Evolutionary conservation across 2,113 vertebrate species (phyloP).

Genomic region (Ginglymostoma cirratum): DNA sequence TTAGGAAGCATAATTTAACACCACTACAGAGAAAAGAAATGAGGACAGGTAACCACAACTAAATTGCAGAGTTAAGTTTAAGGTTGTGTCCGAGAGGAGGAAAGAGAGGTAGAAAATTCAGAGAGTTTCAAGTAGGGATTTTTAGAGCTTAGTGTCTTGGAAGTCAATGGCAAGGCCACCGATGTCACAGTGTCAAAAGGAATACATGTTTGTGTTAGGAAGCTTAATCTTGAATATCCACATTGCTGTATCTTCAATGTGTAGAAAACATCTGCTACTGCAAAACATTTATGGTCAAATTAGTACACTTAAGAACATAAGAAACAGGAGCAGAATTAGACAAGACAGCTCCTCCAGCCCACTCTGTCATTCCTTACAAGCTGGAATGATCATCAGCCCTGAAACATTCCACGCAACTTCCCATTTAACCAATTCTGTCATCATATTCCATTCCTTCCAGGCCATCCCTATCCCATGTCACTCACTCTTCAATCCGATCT

Average conservation of each 20-base stretch:
- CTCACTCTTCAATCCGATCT: not conserved
- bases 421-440: not conserved
- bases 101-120: not conserved
- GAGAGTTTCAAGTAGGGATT: not conserved
- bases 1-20: not conserved
- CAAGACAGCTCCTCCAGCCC: not conserved
- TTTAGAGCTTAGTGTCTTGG: not conserved
- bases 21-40: not conserved
- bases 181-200: not conserved
- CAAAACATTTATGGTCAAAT: not conserved
- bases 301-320: not conserved
- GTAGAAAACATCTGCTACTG: not conserved
- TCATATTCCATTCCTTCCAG: not conserved
- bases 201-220: not conserved
- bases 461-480: not conserved
- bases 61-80: no score
- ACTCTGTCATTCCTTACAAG: not conserved
- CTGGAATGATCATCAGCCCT: not conserved
- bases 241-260: no score
- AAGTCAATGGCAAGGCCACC: not conserved
- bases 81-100: not conserved
- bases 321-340: not conserved
- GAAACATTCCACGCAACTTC: not conserved
- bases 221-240: not conserved
- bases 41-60: not conserved